Conservation (phyloP, 2,113 vertebrate genomes). For the Diadophis punctatus region DNA sequence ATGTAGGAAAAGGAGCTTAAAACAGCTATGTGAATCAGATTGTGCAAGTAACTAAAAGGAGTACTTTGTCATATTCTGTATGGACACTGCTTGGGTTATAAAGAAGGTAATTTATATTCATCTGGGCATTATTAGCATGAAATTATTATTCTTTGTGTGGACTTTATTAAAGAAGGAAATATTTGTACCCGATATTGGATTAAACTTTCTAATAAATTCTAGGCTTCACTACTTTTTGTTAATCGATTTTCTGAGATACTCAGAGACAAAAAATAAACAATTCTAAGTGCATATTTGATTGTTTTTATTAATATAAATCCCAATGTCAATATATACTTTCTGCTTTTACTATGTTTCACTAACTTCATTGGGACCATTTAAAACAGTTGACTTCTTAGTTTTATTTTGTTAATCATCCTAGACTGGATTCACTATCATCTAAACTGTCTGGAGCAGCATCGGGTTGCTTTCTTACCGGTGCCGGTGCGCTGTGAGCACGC, state of each 20-base stretch:
- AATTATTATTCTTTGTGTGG: neutral
- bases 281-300: neutral
- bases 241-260: neutral
- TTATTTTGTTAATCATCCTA: neutral
- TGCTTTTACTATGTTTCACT: neutral
- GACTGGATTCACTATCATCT: neutral
- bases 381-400: neutral
- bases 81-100: neutral
- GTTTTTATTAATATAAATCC: neutral
- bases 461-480: no score
- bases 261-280: neutral
- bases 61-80: neutral
- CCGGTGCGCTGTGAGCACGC: no score
- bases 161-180: neutral
- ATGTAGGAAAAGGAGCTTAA: neutral
- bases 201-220: neutral
- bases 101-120: neutral
- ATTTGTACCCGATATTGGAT: neutral
- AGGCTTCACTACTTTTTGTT: neutral
- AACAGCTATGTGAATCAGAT: neutral
- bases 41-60: neutral
- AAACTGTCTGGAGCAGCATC: no score
- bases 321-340: neutral
- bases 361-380: fast-evolving
- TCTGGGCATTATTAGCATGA: neutral